Base-by-base conservation (phyloP, 2,888 invertebrate species). In the Glomeris marginata region DNA sequence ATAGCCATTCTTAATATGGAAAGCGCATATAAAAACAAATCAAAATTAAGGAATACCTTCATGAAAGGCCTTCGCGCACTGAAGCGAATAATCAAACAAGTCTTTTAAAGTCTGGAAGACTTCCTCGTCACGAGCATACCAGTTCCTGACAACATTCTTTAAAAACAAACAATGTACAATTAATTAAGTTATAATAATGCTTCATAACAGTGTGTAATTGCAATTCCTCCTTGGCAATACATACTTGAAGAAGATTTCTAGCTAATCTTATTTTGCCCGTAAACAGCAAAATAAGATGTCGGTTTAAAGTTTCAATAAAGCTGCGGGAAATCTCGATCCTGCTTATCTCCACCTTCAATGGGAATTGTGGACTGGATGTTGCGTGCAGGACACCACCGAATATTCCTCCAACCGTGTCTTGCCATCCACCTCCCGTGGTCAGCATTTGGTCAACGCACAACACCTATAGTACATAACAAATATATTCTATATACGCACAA, bases 371-470 rank as follows among this genome's bases (percentile, higher is more conserved):
- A 36, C 57, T 57, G 0, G 67, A 68, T 35, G 61, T 57, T 13
- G 69, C 69, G 34, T 68, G 58, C 49, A 68, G 69, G 33, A 72
- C 55, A 1, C 72, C 72, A 1, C 66, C 67, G 35, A 62, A 58
- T 11, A 73, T 56, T 1, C 72, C 72, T 16, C 73, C 72, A 2
- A 73, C 66, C 59, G 71, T 71, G 58, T 74, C 74, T 60, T 74
- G 74, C 74, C 74, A 74, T 1, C 74, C 74, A 1, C 74, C 74
- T 2, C 74, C 74, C 6, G 72, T 71, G 2, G 73, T 73, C 57
- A 73, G 59, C 55, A 73, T 56, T 58, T 74, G 73, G 55, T 74
- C 73, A 28, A 72, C 61, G 53, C 67, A 64, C 13, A 73, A 58
- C 2, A 72, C 71, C 71, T 72, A 54, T 33, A n/a, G 2, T 36